Base-by-base conservation (phyloP, 2,888 invertebrate genomes). In the Plagodis dolabraria region DNA sequence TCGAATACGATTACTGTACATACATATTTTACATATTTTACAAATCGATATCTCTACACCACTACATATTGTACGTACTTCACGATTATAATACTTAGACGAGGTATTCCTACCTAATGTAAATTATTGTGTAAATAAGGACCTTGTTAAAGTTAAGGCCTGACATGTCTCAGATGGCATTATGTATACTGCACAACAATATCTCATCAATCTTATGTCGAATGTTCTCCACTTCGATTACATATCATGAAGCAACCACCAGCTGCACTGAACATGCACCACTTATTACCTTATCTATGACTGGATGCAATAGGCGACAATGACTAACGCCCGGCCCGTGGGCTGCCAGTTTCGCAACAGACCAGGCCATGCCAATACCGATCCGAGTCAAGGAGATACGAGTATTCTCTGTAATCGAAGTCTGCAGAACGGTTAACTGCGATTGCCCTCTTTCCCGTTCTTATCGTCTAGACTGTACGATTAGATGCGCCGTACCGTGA, bases 301-400 rank as follows among this genome's bases (percentile, higher is more conserved):
- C 44, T 48, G 54, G 48, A 55, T 85, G 85, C 86, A 85, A 83
- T 82, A 82, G 79, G 79, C 82, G 85, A 89, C 90, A 89, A 86
- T 89, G 86, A 87, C 80, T 87, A 86, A 87, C 80, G 80, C 75
- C 77, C 71, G 72, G 53, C 45, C 70, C 67, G 77, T 81, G 79
- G 83, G 80, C 83, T 79, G 79, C 83, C 77, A 79, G 78, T 91
- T 89, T 87, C 83, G 82, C 82, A 90, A 90, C 73, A 72, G 73
- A 72, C 73, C 80, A 77, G 74, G 70, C 84, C 80, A 82, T 85
- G 89, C 88, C 86, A 85, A 80, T 75, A 22, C 71, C 76, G 77
- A 84, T 79, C 76, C 75, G 83, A 89, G 87, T 86, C 89, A 86
- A 89, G 88, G 87, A 85, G 85, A 85, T 70, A 72, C 68, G 44